These are phyloP conservation scores for Microctenopoma stevenorrisi DNA, from an alignment of 2,797 vertebrate genomes.

Conservation along the genomic window DNA sequence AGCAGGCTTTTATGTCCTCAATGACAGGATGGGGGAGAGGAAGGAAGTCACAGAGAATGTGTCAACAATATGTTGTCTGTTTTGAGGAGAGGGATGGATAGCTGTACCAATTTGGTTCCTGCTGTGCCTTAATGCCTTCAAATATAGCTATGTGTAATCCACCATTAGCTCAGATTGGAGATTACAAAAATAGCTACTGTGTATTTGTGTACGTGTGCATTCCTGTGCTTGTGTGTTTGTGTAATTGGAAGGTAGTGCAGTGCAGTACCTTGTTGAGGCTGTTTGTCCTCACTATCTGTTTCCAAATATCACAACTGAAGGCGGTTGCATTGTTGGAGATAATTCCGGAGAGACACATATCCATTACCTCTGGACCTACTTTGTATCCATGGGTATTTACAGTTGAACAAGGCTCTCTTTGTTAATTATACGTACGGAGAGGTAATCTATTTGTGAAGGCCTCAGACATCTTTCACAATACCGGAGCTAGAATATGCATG, in stretches of 20 bases:
- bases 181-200: not conserved
- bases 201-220: not conserved
- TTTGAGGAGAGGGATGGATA: constrained; percentile 45
- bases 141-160: constrained; percentile 64
- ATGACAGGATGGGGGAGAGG: not conserved
- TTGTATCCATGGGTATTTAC: constrained; percentile 31
- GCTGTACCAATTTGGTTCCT: constrained; percentile 49
- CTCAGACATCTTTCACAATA: not conserved
- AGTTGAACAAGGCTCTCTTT: not conserved
- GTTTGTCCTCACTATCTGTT: constrained; percentile 8
- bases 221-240: constrained; percentile 3
- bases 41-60: constrained; percentile 12
- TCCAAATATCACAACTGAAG: constrained; percentile 23
- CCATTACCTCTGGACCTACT: not conserved
- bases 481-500: not conserved
- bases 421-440: constrained; percentile 23
- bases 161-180: constrained; percentile 56
- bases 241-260: not conserved
- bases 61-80: constrained; percentile 8
- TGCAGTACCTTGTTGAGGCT: constrained; percentile 14
- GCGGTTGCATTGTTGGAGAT: constrained; percentile 15
- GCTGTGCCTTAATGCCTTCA: constrained; percentile 61
- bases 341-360: constrained; percentile 1
- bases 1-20: constrained; percentile 3
- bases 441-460: constrained; percentile 7